phyloP scores from a whole-genome alignment of 2,113 vertebrate species.

The Nothobranchius kuhntae region DNA sequence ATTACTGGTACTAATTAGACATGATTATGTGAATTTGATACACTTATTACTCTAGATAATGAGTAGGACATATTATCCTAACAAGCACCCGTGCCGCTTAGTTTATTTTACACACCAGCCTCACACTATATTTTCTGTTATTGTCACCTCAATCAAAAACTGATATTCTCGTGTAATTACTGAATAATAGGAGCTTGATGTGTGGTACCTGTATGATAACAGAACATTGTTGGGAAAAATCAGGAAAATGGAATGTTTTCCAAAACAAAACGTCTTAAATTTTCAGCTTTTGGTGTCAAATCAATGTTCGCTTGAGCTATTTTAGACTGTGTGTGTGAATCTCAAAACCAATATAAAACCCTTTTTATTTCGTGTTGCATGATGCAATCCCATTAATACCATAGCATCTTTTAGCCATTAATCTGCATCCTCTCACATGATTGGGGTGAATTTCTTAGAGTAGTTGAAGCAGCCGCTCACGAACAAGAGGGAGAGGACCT shows the following conservation, averaged over 20 bases:
- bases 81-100: conserved; percentile 81
- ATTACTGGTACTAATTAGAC: conserved; percentile 99
- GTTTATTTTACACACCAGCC: conserved; percentile 77
- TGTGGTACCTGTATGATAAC: conserved; percentile 45
- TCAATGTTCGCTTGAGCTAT: too few species aligned
- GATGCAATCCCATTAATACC: neutral
- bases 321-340: too few species aligned
- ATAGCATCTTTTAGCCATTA: neutral
- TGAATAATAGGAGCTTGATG: conserved; percentile 52
- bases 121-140: conserved; percentile 71
- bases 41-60: conserved; percentile 91
- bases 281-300: neutral
- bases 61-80: conserved; percentile 86
- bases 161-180: conserved; percentile 62
- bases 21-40: conserved; percentile 97
- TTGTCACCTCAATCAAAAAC: conserved; percentile 72
- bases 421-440: conserved; percentile 14
- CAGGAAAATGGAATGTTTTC: conserved; percentile 26
- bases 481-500: conserved; percentile 63
- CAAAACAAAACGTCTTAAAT: conserved; percentile 23
- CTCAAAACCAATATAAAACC: too few species aligned
- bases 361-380: too few species aligned
- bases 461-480: conserved; percentile 54
- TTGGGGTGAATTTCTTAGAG: conserved; percentile 44
- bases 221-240: conserved; percentile 25